phyloP scores from a whole-genome alignment of 2,113 vertebrate genomes.

The Phodopus roborovskii region DNA sequence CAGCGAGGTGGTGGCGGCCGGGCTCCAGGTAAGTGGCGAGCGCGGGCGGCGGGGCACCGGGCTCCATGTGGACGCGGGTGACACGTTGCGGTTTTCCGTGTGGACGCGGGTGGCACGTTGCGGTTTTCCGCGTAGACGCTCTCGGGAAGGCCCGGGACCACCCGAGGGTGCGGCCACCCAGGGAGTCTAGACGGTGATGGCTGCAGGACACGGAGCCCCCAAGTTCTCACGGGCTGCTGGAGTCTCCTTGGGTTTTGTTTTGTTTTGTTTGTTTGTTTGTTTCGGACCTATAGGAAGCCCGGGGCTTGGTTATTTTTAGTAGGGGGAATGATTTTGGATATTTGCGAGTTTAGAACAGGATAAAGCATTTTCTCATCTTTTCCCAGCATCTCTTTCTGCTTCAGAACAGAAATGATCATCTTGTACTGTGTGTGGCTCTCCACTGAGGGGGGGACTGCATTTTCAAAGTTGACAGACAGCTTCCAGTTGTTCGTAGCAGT shows the following conservation, averaged over 20 bases:
- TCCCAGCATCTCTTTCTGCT: neutral
- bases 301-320: neutral
- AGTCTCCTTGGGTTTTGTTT: neutral
- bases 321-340: neutral
- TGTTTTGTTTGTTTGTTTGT: neutral
- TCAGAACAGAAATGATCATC: neutral
- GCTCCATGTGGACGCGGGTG: neutral
- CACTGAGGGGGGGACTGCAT: neutral
- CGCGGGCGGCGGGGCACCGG: neutral
- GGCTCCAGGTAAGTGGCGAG: constrained; percentile 42
- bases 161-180: neutral
- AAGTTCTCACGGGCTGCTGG: constrained; percentile 36
- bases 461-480: constrained; percentile 47
- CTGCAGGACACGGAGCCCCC: neutral
- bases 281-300: neutral
- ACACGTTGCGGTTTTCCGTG: neutral
- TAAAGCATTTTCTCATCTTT: neutral
- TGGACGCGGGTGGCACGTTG: neutral
- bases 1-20: neutral
- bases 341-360: neutral
- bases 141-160: neutral
- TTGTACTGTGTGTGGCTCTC: neutral
- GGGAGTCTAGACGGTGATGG: neutral
- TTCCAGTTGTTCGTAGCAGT: neutral
- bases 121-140: neutral